These are phyloP conservation scores for Cathartes aura DNA, from an alignment of 2,113 vertebrate genomes.

Conservation along the genomic window DNA sequence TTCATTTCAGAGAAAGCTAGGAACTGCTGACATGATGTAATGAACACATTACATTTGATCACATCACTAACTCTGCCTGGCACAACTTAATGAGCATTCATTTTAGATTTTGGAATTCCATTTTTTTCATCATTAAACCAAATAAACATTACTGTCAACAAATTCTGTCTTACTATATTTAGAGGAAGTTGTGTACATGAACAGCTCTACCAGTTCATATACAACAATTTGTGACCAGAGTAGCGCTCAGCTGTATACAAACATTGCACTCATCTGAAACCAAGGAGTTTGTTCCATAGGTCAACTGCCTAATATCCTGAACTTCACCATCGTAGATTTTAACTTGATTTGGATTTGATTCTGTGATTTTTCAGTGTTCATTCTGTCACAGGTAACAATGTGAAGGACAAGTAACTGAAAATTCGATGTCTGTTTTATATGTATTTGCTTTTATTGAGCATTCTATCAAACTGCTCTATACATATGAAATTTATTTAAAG, in stretches of 20 bases:
- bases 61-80: neutral
- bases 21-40: neutral
- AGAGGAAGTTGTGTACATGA: neutral
- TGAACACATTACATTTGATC: neutral
- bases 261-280: neutral
- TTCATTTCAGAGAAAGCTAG: neutral
- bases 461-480: neutral
- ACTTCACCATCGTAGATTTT: neutral
- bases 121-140: neutral
- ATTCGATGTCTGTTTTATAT: neutral
- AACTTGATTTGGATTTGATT: neutral
- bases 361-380: neutral
- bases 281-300: neutral
- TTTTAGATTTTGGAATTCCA: neutral
- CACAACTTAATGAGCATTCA: neutral
- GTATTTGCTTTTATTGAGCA: neutral
- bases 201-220: neutral
- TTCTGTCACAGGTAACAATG: neutral
- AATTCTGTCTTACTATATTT: neutral
- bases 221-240: neutral
- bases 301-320: neutral
- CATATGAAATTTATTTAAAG: neutral
- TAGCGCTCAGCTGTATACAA: neutral
- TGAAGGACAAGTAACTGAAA: neutral
- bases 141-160: neutral